Base-by-base conservation (phyloP, 2,113 vertebrate genomes). In the Corythornis cristatus region DNA sequence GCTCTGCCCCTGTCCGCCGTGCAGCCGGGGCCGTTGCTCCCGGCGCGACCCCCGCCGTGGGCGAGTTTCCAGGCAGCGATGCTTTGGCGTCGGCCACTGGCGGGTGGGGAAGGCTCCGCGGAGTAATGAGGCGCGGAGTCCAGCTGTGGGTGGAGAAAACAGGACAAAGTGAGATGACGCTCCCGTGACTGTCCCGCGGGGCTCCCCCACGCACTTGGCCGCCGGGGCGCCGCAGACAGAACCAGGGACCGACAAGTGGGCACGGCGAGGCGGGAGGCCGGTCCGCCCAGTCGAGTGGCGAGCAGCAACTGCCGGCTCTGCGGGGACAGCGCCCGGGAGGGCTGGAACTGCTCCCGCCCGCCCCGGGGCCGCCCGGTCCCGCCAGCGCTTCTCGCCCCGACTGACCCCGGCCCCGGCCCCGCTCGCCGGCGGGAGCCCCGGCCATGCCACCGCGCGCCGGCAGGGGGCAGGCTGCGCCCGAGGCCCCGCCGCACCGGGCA, bases 391-490 rank as follows among this genome's bases (percentile, higher is more conserved):
- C 48, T 70, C 65, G 21, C 40, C 72, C 53, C 35, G 60, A 18
- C 45, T 60, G 31, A 8, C 60, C 57, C 60, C 12, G 16, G 40
- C 19, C 53, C 48, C 62, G 43, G 43, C 48, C 60, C 56, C 53
- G 54, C 56, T 18, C 46, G 40, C 54, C 77, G 62, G 42, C 29
- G 17, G 40, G 19, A 16, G 57, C 68, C 29, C 23, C 19, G 37
- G 61, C 56, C 16, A 37, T 77, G 56, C 81, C 78, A 12, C 89
- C 51, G n/a, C 11, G 3, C 15, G 54, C 90, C 90, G 33, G 90
- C 79, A 88, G 90, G 79, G 90, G 90, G 84, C 90, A 83, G 83
- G 57, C 83, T 65, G 72, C 25, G 33, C 77, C 43, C 58, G 42
- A n/a, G 58, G 78, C 70, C 70, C 73, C 43, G 42, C n/a, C 31